Conservation (phyloP, 2,888 invertebrate species). For the Tryphoninae sp. region DNA sequence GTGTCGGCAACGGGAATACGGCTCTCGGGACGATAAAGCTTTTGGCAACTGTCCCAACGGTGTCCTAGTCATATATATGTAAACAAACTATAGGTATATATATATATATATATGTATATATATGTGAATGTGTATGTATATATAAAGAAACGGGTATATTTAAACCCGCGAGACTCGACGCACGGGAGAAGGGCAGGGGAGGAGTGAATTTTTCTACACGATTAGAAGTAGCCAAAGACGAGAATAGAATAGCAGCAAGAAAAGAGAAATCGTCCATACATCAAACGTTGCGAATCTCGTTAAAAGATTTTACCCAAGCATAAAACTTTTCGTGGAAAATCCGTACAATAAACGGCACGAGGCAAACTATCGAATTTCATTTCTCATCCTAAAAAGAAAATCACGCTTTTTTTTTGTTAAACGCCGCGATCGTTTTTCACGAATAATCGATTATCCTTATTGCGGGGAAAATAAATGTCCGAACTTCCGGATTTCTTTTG, state of each 20-base stretch:
- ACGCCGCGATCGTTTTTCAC: no score
- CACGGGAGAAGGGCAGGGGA: conserved; percentile 29
- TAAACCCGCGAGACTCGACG: conserved; percentile 30
- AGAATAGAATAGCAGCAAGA: conserved; percentile 66
- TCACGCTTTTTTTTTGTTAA: no score
- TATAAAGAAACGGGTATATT: conserved; percentile 7
- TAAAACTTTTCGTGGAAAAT: no score
- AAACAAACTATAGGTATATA: not conserved
- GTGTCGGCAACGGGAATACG: conserved; percentile 38
- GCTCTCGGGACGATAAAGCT: conserved; percentile 26
- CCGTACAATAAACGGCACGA: no score
- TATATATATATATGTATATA: not conserved
- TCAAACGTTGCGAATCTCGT: not conserved
- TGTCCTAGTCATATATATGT: not conserved
- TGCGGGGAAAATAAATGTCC: no score
- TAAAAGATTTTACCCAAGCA: not conserved
- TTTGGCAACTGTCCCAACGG: conserved; percentile 52
- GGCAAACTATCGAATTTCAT: no score
- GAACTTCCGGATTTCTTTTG: no score
- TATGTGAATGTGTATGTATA: conserved; percentile 8
- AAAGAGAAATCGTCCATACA: conserved; percentile 13
- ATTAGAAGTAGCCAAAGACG: conserved; percentile 44
- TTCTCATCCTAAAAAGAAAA: no score
- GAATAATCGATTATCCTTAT: no score
- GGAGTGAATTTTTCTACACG: conserved; percentile 64